Base-by-base conservation (phyloP, 2,888 invertebrate genomes). In the Eucera pruinosa region DNA sequence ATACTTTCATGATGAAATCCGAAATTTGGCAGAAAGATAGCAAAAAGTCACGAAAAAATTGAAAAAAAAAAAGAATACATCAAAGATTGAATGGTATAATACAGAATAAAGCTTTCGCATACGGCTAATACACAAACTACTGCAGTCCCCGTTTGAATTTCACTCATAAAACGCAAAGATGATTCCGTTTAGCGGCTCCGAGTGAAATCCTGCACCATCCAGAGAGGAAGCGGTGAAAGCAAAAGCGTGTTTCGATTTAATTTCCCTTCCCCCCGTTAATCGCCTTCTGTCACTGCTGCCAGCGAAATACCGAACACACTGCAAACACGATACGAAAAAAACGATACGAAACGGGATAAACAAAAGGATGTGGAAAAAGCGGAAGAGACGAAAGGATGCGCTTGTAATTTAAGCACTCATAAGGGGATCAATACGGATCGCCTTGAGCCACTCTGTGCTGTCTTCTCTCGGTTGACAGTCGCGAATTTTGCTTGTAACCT, bases 401-500 rank as follows among this genome's bases (percentile, higher is more conserved):
- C 33, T 45, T 65, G 52, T 77, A 80, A 85, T 78, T 81, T 69
- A 71, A 81, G 70, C 77, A 70, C 78, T 81, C 71, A 74, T 77
- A 72, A 83, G 74, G 67, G 81, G 68, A 77, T 80, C 72, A 57
- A 61, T 65, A 69, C 30, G 66, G 61, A 83, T 73, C 72, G 78
- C 67, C 80, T 70, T 62, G 72, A 79, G 81, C 71, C 76, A 75
- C 73, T 80, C 77, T 73, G 65, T 69, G 60, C 73, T 78, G 77
- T 76, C 73, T 87, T 78, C 73, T 70, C 72, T 71, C 82, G 81
- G 83, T 90, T 90, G 90, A 90, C 88, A 90, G 88, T 87, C 86
- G 86, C 88, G 89, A 89, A 88, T 90, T 90, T 88, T 82, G 87
- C 90, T 90, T 89, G 88, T 91, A 91, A 91, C 91, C 91, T 91